Percentiles rank a stretch among this genome's conserved stretches.
These are phyloP conservation scores for Altica lythri DNA, from an alignment of 2,888 invertebrate genomes.

Conservation along the genomic window DNA sequence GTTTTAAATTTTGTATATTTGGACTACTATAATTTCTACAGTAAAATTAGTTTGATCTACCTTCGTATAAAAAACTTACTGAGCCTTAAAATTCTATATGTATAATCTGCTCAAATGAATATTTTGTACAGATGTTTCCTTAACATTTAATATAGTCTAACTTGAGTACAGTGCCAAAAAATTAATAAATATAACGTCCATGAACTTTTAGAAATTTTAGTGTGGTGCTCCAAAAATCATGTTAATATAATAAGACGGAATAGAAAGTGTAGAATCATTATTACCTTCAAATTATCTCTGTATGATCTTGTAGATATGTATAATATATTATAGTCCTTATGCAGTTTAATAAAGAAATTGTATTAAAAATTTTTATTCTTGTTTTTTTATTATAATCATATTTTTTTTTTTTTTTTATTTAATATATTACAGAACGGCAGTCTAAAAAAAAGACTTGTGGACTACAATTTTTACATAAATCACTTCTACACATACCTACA, in stretches of 20 bases:
- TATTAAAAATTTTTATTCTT: constrained; percentile 14
- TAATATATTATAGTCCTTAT: constrained; percentile 46
- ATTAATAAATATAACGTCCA: constrained; percentile 51
- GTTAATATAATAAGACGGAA: constrained; percentile 33
- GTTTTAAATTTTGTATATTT: too few species aligned
- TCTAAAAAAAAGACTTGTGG: too few species aligned
- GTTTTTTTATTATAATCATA: too few species aligned
- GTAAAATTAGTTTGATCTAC: too few species aligned
- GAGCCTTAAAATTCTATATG: constrained; percentile 15
- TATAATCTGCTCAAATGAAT: constrained; percentile 13
- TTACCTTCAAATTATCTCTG: constrained; percentile 46
- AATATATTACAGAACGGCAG: too few species aligned
- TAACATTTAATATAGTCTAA: background rate
- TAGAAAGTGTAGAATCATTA: constrained; percentile 51
- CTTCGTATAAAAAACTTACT: too few species aligned
- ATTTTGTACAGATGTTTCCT: constrained; percentile 8
- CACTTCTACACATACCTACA: too few species aligned
- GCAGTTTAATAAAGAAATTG: constrained; percentile 50
- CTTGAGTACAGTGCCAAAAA: constrained; percentile 47
- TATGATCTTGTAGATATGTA: constrained; percentile 56
- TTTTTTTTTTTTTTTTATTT: too few species aligned
- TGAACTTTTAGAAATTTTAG: constrained; percentile 47
- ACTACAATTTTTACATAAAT: too few species aligned
- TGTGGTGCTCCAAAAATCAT: constrained; percentile 52
- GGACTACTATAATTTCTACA: background rate